Evolutionary conservation across 2,888 invertebrate species (phyloP), one percentile per base, ranked within the genome.

Genomic region (Maniola hyperantus): DNA sequence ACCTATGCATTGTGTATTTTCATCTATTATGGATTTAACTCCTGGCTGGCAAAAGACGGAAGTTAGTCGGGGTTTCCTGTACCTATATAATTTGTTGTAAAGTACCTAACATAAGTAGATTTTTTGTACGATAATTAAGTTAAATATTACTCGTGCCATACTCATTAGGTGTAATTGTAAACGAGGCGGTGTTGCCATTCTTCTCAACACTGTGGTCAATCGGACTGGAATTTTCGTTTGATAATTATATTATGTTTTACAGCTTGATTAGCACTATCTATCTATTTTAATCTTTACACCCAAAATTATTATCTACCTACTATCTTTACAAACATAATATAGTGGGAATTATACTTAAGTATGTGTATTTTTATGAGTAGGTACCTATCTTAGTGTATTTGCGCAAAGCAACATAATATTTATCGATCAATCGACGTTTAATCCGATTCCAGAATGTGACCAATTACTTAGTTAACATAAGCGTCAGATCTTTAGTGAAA

Each of bases 91-190:
- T n/a, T n/a, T 44, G 0, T 11, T 50, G 20, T 20, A 20, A 11
- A 26, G 50, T 26, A n/a, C n/a, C n/a, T n/a, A n/a, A n/a, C n/a
- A n/a, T 51, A 51, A 1, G 4, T 26, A 26, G 2, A 26, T 26
- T 20, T 20, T 50, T 50, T 10, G 11, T 50, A 26, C 26, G 4
- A 10, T 50, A 50, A 5, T 10, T 71, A 69, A 66, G 57, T 71
- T 67, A 59, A 65, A 74, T 74, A 77, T 77, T 63, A 44, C 74
- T 76, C 74, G 81, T 82, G 82, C 83, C 82, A 82, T 81, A 80
- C 75, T 77, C 76, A 75, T 72, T 63, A 73, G 66, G 26, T 65
- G 33, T 71, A 69, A 20, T 42, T 55, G 26, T 18, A 26, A 26
- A 5, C 50, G 2, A 8, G 51, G 36, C 10, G 10, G 54, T 36